A percentile compares a stretch with the other conserved stretches of the same genome.
phyloP scores from a whole-genome alignment of 2,113 vertebrate species.

The Campylorhamphus procurvoides region DNA sequence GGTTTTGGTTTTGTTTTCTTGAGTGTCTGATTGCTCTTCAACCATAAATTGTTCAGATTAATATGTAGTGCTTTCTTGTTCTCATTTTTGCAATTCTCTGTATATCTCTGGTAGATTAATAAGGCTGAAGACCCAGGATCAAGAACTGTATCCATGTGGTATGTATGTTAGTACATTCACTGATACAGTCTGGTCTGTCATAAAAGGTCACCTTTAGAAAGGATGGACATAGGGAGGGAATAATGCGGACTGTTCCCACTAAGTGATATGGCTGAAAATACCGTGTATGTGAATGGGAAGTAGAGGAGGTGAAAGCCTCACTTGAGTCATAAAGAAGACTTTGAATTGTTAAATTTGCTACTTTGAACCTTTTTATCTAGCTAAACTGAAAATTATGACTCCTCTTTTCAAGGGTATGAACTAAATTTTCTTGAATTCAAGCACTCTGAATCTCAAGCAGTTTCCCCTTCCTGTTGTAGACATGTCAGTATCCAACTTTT shows the following conservation, averaged over 20 bases:
- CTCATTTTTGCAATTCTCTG: background rate
- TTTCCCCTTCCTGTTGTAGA: background rate
- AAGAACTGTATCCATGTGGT: background rate
- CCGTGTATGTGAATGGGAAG: background rate
- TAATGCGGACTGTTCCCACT: background rate
- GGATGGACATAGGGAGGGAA: background rate
- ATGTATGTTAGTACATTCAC: background rate
- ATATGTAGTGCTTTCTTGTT: background rate
- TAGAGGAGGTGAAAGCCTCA: background rate
- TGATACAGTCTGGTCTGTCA: background rate
- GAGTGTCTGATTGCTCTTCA: background rate
- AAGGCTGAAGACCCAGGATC: background rate
- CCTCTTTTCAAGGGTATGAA: background rate
- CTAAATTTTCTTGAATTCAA: background rate
- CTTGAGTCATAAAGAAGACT: background rate
- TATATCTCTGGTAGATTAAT: background rate
- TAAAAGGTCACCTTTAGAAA: background rate
- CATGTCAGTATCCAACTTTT: background rate
- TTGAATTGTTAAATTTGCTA: background rate
- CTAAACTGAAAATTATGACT: background rate
- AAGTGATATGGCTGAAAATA: background rate
- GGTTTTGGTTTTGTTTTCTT: background rate
- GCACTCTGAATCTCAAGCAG: background rate
- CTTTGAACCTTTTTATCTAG: background rate
- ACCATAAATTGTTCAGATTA: background rate